Evolutionary conservation across 2,113 vertebrate species (phyloP), one percentile per base, ranked within the genome.

Genomic region (Cyrtonyx montezumae): DNA sequence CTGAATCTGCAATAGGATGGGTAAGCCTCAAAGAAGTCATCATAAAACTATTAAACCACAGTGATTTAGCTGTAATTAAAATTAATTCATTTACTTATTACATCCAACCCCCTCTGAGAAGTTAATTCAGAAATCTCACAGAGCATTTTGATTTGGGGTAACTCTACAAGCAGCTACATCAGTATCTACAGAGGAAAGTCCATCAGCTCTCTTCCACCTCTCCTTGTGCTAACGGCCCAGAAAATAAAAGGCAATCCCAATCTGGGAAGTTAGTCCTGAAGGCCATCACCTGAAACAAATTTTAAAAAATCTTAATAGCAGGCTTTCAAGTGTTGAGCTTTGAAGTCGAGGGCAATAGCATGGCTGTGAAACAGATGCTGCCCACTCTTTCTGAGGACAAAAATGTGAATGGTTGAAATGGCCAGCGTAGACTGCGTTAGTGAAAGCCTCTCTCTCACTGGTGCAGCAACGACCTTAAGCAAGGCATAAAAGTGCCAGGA

Each of bases 151-250:
- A 56, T 70, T 73, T 3, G 8, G 76, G 90, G 59, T 69, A 75
- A 49, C 67, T 95, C 80, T 94, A 94, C 65, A 90, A 97, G 93
- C 90, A 97, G 96, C 96, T 96, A 94, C 96, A 88, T 92, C 93
- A 93, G 91, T 66, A 94, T 95, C 58, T 65, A 81, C 7, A 49
- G 67, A 63, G 82, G 80, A 84, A 74, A 92, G 58, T 55, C 63
- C 37, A 9, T 62, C 74, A 58, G 28, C 32, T 67, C 66, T 66
- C 34, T 88, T 80, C 89, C 80, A 78, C 56, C 68, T 84, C 59
- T 74, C 68, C 84, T 81, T 82, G 84, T 82, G 84, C 95, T 96
- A 79, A 91, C 2, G 32, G 67, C 92, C 96, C 86, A 94, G 83
- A 95, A 97, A 96, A 92, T 11, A 62, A 94, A 91, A 96, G 94